Evolutionary conservation across 2,888 invertebrate genomes (phyloP), one percentile per base, ranked within the genome.

Genomic region (Athalia circularis): DNA sequence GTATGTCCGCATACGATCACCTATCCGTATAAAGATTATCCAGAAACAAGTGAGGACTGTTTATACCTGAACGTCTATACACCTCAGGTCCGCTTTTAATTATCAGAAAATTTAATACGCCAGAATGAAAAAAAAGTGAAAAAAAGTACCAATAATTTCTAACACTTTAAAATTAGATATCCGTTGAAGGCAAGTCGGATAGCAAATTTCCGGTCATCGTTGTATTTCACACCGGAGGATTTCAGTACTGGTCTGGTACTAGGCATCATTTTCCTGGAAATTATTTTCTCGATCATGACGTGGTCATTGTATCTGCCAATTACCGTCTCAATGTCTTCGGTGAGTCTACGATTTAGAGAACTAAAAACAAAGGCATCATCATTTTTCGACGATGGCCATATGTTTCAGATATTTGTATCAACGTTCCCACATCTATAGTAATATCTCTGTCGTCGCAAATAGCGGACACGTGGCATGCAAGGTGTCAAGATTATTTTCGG

Each of bases 261-360:
- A 84, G 85, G 47, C 80, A 83, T 54, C 29, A 77, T 4, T 85
- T 80, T 67, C 86, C 84, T 6, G 87, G 87, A 0, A 87, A 88
- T 75, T 86, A 85, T 79, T 83, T 88, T 54, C 74, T 88, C 57
- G 85, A 87, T 68, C 82, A 86, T 79, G 81, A 84, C 61, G 85
- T 88, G 6, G 65, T 87, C 47, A 80, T 88, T 5, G 87, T 87
- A 1, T 85, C 83, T 5, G 82, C 87, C 3, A 87, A 88, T 80
- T 88, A 87, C 76, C 83, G 88, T 43, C 70, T 86, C n/a, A 87
- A 87, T 59, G 82, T 88, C 50, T 86, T 88, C 77, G 88, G 88
- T 84, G 9, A 45, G 50, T 29, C 29, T 75, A 11, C 13, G 47
- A 59, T 3, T 29, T 52, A 65, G 7, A 50, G 48, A 43, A 29